Percentiles rank a stretch among this genome's conserved stretches.
Evolutionary conservation across 2,113 vertebrate genomes (phyloP).

Genomic region (Oncorhynchus keta): DNA sequence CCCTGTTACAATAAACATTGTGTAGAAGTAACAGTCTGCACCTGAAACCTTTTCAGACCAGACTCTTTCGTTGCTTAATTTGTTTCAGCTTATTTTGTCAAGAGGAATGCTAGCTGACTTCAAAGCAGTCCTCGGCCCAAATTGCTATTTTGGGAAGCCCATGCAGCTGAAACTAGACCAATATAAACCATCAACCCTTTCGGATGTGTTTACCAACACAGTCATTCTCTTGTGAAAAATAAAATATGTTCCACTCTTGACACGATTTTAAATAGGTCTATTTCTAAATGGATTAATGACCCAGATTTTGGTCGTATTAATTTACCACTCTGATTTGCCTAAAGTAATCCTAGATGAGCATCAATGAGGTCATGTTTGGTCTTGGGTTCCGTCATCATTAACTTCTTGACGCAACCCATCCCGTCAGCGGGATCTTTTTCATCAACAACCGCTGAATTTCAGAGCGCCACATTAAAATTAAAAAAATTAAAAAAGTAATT

Average conservation of each 20-base stretch:
- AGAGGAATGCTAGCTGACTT: conserved; percentile 75
- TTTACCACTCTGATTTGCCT: conserved; percentile 47
- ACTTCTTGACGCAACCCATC: too few relatives aligned
- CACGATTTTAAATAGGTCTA: conserved; percentile 4
- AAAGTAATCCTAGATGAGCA: conserved; percentile 15
- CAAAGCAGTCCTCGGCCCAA: conserved; percentile 58
- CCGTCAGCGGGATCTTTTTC: too few relatives aligned
- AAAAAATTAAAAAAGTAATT: too few relatives aligned
- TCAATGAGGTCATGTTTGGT: too few relatives aligned
- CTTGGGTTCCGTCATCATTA: too few relatives aligned
- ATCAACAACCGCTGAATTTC: too few relatives aligned
- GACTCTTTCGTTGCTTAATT: conserved; percentile 63
- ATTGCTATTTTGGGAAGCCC: conserved; percentile 61
- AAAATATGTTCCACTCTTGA: conserved; percentile 40
- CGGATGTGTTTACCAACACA: conserved; percentile 62
- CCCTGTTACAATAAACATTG: too few relatives aligned
- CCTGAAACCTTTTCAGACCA: too few relatives aligned
- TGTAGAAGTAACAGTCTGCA: too few relatives aligned
- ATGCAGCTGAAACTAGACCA: conserved; percentile 50
- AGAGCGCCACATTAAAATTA: too few relatives aligned
- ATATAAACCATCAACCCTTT: conserved; percentile 55
- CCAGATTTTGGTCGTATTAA: conserved; percentile 66
- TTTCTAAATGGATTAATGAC: conserved; percentile 65
- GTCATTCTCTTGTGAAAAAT: conserved; percentile 39
- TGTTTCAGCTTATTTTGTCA: conserved; percentile 70